A percentile compares a stretch with the other conserved stretches of the same genome.
These are phyloP conservation scores for Chaenodraco wilsoni DNA, from an alignment of 2,797 vertebrate genomes.

Conservation along the genomic window DNA sequence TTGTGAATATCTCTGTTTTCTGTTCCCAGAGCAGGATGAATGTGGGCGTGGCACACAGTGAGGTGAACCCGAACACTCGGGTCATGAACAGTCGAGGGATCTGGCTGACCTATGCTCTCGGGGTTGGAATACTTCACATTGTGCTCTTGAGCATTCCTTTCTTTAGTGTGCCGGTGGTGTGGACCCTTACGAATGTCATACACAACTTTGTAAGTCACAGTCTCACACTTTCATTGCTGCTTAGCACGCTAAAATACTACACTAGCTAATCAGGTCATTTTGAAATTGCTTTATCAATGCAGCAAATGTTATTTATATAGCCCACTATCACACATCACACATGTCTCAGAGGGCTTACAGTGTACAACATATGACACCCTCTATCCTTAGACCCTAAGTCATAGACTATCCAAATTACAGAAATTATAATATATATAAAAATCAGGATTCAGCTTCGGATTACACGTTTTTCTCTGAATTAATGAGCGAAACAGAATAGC, in stretches of 20 bases:
- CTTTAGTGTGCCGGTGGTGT: constrained; percentile 95
- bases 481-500: no score
- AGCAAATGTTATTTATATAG: no score
- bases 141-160: constrained; percentile 97
- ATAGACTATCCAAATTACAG: no score
- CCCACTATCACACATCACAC: no score
- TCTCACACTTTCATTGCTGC: background rate
- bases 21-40: constrained; percentile 89
- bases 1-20: constrained; percentile 8
- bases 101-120: constrained; percentile 95
- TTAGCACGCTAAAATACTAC: background rate
- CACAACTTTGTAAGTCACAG: constrained; percentile 93
- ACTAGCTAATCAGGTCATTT: background rate
- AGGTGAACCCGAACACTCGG: constrained; percentile 96
- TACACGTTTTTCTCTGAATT: no score
- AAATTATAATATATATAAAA: no score
- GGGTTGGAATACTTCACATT: constrained; percentile 94
- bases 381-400: no score
- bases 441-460: no score
- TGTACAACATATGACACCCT: no score
- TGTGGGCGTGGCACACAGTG: constrained; percentile 97
- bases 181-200: constrained; percentile 97
- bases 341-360: no score
- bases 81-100: constrained; percentile 98
- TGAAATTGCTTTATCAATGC: background rate